Percentiles rank a stretch among this genome's conserved stretches.
phyloP scores from a whole-genome alignment of 92 coral and sea anemone genomes.

The Porites lobata region DNA sequence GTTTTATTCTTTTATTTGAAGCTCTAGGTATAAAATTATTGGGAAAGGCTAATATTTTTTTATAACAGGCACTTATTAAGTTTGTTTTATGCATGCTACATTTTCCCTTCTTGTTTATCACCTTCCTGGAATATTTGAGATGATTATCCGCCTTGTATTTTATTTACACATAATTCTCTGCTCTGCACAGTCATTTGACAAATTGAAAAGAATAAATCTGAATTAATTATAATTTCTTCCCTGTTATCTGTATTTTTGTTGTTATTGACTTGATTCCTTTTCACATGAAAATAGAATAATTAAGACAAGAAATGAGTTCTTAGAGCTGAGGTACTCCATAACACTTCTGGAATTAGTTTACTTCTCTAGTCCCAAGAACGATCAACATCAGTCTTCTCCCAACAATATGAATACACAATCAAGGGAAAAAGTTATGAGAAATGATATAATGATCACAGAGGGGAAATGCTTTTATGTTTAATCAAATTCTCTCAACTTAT shows the following conservation, averaged over 20 bases:
- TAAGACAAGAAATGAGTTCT: not conserved
- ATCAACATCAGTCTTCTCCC: no score
- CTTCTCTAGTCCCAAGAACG: no score
- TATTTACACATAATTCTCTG: not conserved
- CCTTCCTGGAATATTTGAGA: not conserved
- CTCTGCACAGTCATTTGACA: not conserved
- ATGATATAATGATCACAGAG: no score
- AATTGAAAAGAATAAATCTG: not conserved
- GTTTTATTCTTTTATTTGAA: no score
- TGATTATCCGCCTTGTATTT: not conserved
- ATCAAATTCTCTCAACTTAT: no score
- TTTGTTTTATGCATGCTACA: not conserved
- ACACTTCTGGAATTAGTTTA: not conserved
- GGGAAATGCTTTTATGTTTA: no score
- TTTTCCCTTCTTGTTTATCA: not conserved
- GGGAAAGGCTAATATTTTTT: not conserved
- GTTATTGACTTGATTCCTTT: not conserved
- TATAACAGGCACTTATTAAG: not conserved
- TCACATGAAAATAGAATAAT: not conserved
- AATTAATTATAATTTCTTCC: not conserved
- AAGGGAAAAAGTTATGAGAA: no score
- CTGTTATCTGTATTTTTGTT: not conserved
- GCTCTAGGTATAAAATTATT: no score
- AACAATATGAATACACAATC: no score
- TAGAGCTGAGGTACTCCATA: not conserved